Conservation (phyloP, 2,797 vertebrate genomes). For the Myotis findleyi region DNA sequence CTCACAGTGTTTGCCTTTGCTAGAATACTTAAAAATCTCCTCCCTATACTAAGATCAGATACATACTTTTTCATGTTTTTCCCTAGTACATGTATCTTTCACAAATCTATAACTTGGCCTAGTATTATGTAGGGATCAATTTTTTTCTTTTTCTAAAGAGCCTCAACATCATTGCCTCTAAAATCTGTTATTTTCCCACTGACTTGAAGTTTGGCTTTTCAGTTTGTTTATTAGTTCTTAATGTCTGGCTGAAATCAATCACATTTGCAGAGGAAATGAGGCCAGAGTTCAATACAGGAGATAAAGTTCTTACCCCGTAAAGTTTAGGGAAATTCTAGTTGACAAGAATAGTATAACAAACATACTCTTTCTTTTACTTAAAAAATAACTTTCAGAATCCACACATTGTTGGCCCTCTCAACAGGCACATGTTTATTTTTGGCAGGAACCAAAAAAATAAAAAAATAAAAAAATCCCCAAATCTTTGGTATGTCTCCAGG, state of each 20-base stretch:
- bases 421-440: slow-evolving; percentile 37
- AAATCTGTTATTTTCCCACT: slow-evolving; percentile 42
- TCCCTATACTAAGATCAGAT: not conserved
- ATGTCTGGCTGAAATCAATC: slow-evolving; percentile 56
- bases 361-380: slow-evolving; percentile 34
- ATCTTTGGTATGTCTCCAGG: not conserved
- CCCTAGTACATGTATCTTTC: slow-evolving; percentile 27
- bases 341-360: slow-evolving; percentile 56
- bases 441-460: not conserved
- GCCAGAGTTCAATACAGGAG: slow-evolving; percentile 36
- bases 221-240: slow-evolving; percentile 55
- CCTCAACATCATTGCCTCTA: slow-evolving; percentile 8
- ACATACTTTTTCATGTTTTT: slow-evolving; percentile 42
- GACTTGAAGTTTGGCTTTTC: slow-evolving; percentile 53
- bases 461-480: not conserved
- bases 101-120: slow-evolving; percentile 30
- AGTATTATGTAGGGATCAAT: not conserved
- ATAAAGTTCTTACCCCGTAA: slow-evolving; percentile 41
- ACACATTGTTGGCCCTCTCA: not conserved
- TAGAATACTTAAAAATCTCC: slow-evolving; percentile 45
- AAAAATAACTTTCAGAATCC: slow-evolving; percentile 30
- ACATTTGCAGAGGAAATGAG: slow-evolving; percentile 58
- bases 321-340: slow-evolving; percentile 14
- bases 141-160: slow-evolving; percentile 38
- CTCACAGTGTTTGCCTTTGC: not conserved